Base-by-base conservation (phyloP, 2,797 vertebrate species). In the Monodelphis domestica region DNA sequence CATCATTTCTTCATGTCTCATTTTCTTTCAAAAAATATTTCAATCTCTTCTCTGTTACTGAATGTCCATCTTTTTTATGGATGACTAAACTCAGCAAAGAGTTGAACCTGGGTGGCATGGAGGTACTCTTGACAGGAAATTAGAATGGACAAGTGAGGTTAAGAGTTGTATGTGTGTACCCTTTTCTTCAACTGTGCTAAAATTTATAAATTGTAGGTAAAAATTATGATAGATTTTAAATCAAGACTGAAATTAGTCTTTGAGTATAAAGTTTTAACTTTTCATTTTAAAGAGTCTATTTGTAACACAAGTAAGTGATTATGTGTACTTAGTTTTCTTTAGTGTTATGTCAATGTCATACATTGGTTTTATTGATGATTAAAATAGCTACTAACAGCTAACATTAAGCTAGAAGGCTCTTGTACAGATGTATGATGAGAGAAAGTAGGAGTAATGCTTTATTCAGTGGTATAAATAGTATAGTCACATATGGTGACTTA, bases 391-490 rank as follows among this genome's bases (percentile, higher is more conserved):
- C 30, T 24, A 88, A 53, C 88, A 94, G 33, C 89, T 87, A 30
- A 9, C 90, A 94, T 95, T 78, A 12, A 90, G 87, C 78, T 54
- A 33, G 55, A 89, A 84, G 90, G n/a, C 45, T 3, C 54, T 53
- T 54, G 51, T 50, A 33, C 91, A 88, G 92, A 88, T 24, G 52
- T 87, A 54, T 87, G 53, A 54, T 38, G 29, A 96, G 53, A 78
- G 56, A 89, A 93, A 10, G 94, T 93, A 89, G 96, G 93, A 95
- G 96, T 92, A 89, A n/a, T 56, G 88, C 55, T 95, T 17, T 95
- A 94, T 92, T 94, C 89, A 92, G 90, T 45, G 93, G 91, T 94
- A 91, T 95, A 97, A 97, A 93, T 94, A 96, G 92, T 30, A 15
- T 45, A 70, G 50, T 91, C 89, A 53, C 92, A 95, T 95, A 94